These are phyloP conservation scores for Esox masquinongy DNA, from an alignment of 2,797 vertebrate species.

Conservation along the genomic window DNA sequence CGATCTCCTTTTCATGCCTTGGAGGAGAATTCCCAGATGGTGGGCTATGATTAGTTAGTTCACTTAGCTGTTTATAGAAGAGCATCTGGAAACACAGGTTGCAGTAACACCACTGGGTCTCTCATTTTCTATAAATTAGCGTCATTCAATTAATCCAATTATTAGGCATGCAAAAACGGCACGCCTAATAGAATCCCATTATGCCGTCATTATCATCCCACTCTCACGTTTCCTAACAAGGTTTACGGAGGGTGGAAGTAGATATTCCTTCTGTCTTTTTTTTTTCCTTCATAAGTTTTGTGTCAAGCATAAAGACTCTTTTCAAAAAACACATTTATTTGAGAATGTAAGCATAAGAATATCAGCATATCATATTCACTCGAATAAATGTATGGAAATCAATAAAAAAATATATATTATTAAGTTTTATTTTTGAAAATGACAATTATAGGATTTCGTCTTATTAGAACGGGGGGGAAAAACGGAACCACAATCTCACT, in stretches of 20 bases:
- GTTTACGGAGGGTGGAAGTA: conserved; percentile 42
- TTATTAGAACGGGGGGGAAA: conserved; percentile 33
- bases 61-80: conserved; percentile 74
- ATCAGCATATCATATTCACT: background rate
- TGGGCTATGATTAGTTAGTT: conserved; percentile 71
- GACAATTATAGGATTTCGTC: conserved; percentile 55
- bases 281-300: conserved; percentile 41
- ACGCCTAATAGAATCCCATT: conserved; percentile 76
- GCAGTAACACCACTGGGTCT: conserved; percentile 73
- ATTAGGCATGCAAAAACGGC: conserved; percentile 74
- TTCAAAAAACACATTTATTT: too few species aligned
- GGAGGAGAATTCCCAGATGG: conserved; percentile 77
- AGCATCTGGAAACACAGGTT: conserved; percentile 81
- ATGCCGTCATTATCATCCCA: conserved; percentile 69
- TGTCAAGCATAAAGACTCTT: too few species aligned
- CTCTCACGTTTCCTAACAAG: conserved; percentile 57
- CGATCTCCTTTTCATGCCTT: conserved; percentile 66
- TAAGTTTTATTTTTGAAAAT: conserved; percentile 35
- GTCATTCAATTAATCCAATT: conserved; percentile 80
- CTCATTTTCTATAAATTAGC: conserved; percentile 76
- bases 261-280: conserved; percentile 21
- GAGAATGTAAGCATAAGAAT: too few species aligned
- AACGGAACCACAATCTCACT: conserved; percentile 40
- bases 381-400: background rate
- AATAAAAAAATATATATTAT: background rate